These are phyloP conservation scores for Pseudococcus longispinus DNA, from an alignment of 2,888 invertebrate genomes.

Conservation along the genomic window DNA sequence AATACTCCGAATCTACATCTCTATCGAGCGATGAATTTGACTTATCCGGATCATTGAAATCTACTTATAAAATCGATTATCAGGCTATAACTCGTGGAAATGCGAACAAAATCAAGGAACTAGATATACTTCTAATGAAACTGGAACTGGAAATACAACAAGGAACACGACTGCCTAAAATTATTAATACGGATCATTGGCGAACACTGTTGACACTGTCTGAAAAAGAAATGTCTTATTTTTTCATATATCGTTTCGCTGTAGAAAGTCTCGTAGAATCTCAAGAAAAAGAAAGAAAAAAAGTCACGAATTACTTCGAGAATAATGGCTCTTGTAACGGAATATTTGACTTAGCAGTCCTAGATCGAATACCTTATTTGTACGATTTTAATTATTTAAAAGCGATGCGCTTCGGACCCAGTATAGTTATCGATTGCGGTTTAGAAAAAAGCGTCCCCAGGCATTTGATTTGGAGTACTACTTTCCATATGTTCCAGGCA, in stretches of 20 bases:
- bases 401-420: constrained; percentile 72
- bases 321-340: constrained; percentile 60
- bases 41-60: neutral
- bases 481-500: constrained; percentile 76
- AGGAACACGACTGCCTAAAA: constrained; percentile 71
- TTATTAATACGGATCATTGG: constrained; percentile 71
- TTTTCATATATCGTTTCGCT: constrained; percentile 58
- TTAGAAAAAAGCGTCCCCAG: constrained; percentile 79
- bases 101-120: constrained; percentile 68
- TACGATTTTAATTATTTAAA: constrained; percentile 68
- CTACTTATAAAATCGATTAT: constrained; percentile 58
- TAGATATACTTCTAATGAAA: constrained; percentile 76
- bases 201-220: constrained; percentile 68
- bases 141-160: constrained; percentile 77
- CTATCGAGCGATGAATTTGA: neutral
- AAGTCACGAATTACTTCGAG: constrained; percentile 60
- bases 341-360: neutral
- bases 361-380: constrained; percentile 69
- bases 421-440: constrained; percentile 82
- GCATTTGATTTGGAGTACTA: constrained; percentile 75
- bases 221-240: constrained; percentile 59
- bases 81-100: constrained; percentile 66
- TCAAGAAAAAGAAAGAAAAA: neutral
- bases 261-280: constrained; percentile 59
- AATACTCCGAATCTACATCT: neutral